Evolutionary conservation across 2,797 vertebrate genomes (phyloP), one percentile per base, ranked within the genome.

Genomic region (Holocentrus rufus): DNA sequence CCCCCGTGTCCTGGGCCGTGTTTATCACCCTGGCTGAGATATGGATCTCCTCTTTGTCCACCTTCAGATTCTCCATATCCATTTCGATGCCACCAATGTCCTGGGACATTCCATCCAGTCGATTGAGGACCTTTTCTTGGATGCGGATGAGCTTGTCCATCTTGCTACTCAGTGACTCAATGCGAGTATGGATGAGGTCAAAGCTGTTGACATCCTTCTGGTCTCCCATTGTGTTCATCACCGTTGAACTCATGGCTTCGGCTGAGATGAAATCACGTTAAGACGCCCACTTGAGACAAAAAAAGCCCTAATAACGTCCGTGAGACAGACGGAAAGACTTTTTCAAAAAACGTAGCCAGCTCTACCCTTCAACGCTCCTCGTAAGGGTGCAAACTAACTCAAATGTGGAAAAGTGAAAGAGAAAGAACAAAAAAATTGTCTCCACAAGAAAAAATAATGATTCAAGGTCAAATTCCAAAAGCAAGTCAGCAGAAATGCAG

Each of bases 81-180:
- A 90, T 93, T 85, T 95, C 95, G 64, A 95, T 93, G 61, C 67
- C 92, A 9, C 81, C 93, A 13, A 96, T 94, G 83, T 97, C 94
- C 59, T 95, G 91, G 5, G 95, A 95, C 94, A 96, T 90, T 10
- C 90, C 93, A 46, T 96, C 94, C 14, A 97, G 91, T 49, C 95
- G 94, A 81, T 84, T 91, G 44, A 96, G 95, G 63, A 97, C 94
- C 81, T 90, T 95, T 74, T 95, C 94, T 82, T 97, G 95, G 66
- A 95, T 93, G 82, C 85, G 83, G 87, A 97, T 92, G 65, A 97
- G 91, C 39, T 89, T 94, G 90, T 96, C 96, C 91, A 97, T 95
- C 89, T 97, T 97, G 88, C 93, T 91, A 88, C 93, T 95, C 72
- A 97, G 85, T 11, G 91, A 93, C 34, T 96, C 95, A 49, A 96